phyloP scores from a whole-genome alignment of 2,888 invertebrate genomes.

The Lamellibrachia satsuma region DNA sequence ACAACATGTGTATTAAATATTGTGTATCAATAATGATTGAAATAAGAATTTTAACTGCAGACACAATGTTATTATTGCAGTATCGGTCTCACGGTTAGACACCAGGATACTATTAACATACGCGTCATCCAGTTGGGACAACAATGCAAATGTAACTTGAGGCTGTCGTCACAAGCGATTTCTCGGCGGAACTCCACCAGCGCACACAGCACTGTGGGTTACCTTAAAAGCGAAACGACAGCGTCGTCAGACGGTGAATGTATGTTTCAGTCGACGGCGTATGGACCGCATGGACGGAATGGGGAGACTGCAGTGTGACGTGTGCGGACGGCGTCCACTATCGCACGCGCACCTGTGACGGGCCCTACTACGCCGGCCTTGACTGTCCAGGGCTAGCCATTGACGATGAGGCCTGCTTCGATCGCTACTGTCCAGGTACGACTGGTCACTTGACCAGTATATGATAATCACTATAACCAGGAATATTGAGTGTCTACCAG shows the following conservation, averaged over 20 bases:
- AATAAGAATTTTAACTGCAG: too few relatives aligned
- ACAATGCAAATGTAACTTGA: too few relatives aligned
- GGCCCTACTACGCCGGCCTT: slow-evolving; percentile 23
- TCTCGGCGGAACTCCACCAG: neutral
- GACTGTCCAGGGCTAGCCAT: neutral
- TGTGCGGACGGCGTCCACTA: neutral
- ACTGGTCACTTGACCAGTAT: neutral
- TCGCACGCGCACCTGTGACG: slow-evolving; percentile 26
- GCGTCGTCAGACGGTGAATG: neutral
- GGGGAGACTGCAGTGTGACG: neutral
- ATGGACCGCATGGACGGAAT: slow-evolving; percentile 21
- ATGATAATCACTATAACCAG: neutral
- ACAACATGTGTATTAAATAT: too few relatives aligned
- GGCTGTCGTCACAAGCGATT: too few relatives aligned
- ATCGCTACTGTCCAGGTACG: slow-evolving; percentile 24
- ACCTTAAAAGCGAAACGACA: neutral
- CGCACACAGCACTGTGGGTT: neutral
- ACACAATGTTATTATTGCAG: too few relatives aligned
- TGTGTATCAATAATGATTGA: too few relatives aligned
- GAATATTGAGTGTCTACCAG: neutral
- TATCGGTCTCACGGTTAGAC: too few relatives aligned
- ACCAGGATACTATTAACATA: too few relatives aligned
- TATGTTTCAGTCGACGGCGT: slow-evolving; percentile 17
- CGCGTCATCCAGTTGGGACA: too few relatives aligned
- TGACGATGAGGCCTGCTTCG: neutral